Evolutionary conservation across 2,797 vertebrate species (phyloP), one percentile per base, ranked within the genome.

Genomic region (Monodelphis domestica): DNA sequence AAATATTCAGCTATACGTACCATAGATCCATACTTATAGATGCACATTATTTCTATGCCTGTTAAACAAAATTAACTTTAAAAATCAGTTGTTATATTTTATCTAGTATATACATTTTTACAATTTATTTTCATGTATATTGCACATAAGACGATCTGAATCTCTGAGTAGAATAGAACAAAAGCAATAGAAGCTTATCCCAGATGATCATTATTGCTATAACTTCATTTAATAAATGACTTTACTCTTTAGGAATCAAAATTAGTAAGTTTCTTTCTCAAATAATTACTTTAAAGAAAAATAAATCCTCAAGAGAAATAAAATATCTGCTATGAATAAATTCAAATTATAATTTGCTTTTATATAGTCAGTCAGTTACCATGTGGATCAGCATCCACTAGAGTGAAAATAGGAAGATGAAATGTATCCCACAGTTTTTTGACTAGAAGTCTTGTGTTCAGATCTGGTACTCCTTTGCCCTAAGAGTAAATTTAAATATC

Each of bases 21-120:
- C 99, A 99, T 97, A 92, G 99, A 99, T 97, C 99, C 99, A 0
- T 99, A 99, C 97, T 99, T 99, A 98, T 99, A 99, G 98, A 99
- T 98, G 38, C 99, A 99, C 99, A 99, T 99, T 97, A 99, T 99
- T 98, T 99, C 99, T 96, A 99, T 98, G 97, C 99, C 99, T 99
- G 98, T 96, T 89, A 90, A 96, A 90, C 94, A 97, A 97, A 98
- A 92, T 54, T 56, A 95, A 89, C 54, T 91, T 89, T 33, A 84
- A 87, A 89, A 92, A 57, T 92, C 54, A 89, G 9, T 29, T 59
- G 52, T 56, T 53, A 92, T 33, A 90, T 51, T 92, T 59, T 45
- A 93, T 53, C 53, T 88, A 84, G 89, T 12, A 93, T 59, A 57
- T 90, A 38, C 1, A 70, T 45, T 53, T 91, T 91, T 53, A 29